phyloP scores from a whole-genome alignment of 1,140 invertebrate species.

The Drosophila kanapiae region DNA sequence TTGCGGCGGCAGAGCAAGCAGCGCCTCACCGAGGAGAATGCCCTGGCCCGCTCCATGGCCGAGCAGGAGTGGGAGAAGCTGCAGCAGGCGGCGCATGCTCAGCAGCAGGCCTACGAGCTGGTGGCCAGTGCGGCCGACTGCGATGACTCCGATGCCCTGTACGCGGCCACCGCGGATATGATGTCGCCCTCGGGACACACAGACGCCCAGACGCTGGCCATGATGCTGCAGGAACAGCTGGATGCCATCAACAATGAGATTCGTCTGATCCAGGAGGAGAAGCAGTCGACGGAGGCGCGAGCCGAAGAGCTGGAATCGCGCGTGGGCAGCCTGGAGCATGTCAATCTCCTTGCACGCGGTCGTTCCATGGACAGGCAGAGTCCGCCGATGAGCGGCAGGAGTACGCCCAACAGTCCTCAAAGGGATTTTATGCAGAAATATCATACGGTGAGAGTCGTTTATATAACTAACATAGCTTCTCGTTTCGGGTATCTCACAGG shows the following conservation, averaged over 20 bases:
- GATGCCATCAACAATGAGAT: conserved; percentile 99
- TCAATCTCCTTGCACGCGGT: conserved; percentile 93
- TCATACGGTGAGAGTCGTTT: conserved; percentile 83
- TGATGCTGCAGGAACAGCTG: conserved; percentile 99
- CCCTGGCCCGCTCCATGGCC: conserved; percentile 88
- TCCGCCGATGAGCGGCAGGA: conserved; percentile 91
- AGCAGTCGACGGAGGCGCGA: conserved; percentile 97
- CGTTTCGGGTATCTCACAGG: no score
- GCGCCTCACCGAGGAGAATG: conserved; percentile 85
- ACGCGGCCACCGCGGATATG: conserved; percentile 90
- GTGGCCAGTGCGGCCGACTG: conserved; percentile 96
- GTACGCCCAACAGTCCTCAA: conserved; percentile 85
- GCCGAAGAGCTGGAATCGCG: conserved; percentile 99
- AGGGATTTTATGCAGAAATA: conserved; percentile 86
- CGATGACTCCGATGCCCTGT: conserved; percentile 91
- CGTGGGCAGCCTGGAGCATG: conserved; percentile 97
- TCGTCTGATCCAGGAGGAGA: conserved; percentile 98
- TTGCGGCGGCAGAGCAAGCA: conserved; percentile 88
- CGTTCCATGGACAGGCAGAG: conserved; percentile 91
- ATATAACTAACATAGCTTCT: no score
- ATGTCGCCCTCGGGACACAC: conserved; percentile 93
- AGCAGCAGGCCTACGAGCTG: conserved; percentile 96
- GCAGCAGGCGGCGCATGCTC: conserved; percentile 97
- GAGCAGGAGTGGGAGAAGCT: conserved; percentile 96
- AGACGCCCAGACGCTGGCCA: conserved; percentile 98